phyloP scores from a whole-genome alignment of 2,797 vertebrate species.

The Hybognathus amarus region DNA sequence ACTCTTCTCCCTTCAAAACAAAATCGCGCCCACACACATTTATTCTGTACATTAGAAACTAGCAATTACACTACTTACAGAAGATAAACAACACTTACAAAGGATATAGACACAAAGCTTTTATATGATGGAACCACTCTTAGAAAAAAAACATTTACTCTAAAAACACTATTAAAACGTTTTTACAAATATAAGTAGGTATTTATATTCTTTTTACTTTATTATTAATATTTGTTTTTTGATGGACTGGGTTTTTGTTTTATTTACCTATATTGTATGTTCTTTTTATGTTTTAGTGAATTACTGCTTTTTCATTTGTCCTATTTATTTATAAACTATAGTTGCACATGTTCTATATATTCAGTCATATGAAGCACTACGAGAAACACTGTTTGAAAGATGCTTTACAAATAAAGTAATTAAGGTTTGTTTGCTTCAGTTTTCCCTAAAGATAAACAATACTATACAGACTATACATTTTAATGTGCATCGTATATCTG shows the following conservation, averaged over 20 bases:
- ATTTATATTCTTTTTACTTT: too few relatives aligned
- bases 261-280: not conserved
- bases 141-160: not conserved
- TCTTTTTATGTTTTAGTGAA: not conserved
- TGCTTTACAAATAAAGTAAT: not conserved
- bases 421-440: not conserved
- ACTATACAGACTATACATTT: not conserved
- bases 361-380: not conserved
- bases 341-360: not conserved
- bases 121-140: too few relatives aligned
- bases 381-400: not conserved
- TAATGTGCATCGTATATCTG: not conserved
- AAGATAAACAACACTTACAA: slow-evolving; percentile 27
- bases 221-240: not conserved
- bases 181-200: not conserved
- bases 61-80: slow-evolving; percentile 16
- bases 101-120: not conserved
- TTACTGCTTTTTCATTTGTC: not conserved
- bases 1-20: slow-evolving; percentile 60
- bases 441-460: not conserved
- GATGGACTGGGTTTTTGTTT: not conserved
- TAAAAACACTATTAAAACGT: not conserved
- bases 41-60: slow-evolving; percentile 26
- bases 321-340: not conserved
- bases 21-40: slow-evolving; percentile 7